phyloP scores from a whole-genome alignment of 92 coral and sea anemone genomes.

The Palythoa grandiflora region DNA sequence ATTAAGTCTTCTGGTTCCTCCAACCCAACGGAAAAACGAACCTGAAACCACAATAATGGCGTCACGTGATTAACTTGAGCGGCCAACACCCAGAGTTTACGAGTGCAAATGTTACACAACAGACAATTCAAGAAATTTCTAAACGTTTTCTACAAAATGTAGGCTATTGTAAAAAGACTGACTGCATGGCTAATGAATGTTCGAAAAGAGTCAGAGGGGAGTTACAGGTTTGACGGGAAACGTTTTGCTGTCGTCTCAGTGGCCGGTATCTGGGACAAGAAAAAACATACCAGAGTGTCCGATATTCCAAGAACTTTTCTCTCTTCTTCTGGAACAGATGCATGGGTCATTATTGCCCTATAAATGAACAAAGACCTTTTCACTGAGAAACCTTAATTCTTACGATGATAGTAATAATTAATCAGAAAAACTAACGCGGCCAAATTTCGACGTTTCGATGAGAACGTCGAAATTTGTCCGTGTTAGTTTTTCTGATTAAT shows the following conservation, averaged over 20 bases:
- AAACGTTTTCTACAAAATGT: too few species aligned
- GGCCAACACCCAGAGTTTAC: neutral
- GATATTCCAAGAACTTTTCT: slow-evolving; percentile 85
- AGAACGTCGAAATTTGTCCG: too few species aligned
- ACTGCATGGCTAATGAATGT: too few species aligned
- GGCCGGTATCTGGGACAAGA: neutral
- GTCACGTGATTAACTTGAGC: neutral
- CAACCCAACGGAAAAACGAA: slow-evolving; percentile 95
- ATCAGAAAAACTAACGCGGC: too few species aligned
- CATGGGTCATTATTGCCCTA: slow-evolving; percentile 96
- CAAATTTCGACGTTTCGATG: too few species aligned
- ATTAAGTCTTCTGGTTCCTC: slow-evolving; percentile 88
- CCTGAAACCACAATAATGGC: slow-evolving; percentile 46
- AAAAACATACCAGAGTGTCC: slow-evolving; percentile 86
- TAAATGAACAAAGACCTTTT: neutral
- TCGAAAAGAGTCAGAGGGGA: neutral
- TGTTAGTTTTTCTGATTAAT: too few species aligned
- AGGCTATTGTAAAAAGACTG: too few species aligned
- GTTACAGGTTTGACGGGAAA: neutral
- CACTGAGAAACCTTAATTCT: neutral
- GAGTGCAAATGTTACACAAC: neutral
- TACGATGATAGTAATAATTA: too few species aligned
- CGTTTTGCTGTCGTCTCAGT: neutral
- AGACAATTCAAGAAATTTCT: too few species aligned
- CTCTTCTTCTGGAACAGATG: slow-evolving; percentile 94